Percentiles rank a stretch among this genome's conserved stretches.
Conservation (phyloP, 2,113 vertebrate genomes). For the Pseudopodoces humilis region DNA sequence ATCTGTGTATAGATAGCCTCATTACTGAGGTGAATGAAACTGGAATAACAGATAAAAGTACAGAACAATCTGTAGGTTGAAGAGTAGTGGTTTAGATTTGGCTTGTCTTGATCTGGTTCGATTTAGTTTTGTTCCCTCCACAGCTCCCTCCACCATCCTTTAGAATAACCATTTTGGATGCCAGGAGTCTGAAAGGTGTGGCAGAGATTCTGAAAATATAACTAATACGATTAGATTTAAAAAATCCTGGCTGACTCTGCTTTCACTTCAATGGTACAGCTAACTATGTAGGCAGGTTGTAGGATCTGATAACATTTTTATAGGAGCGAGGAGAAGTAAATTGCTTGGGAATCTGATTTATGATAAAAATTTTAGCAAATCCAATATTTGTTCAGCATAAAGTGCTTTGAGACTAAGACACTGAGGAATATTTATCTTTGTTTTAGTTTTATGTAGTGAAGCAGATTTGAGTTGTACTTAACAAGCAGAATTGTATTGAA, state of each 20-base stretch:
- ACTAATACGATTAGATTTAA: background rate
- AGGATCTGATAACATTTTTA: background rate
- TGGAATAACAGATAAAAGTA: background rate
- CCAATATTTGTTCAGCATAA: background rate
- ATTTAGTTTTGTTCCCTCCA: background rate
- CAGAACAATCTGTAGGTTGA: background rate
- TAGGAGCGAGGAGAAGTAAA: background rate
- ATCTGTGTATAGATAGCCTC: rapidly evolving
- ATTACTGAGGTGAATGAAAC: background rate
- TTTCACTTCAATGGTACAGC: background rate
- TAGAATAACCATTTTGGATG: background rate
- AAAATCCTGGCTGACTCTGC: background rate
- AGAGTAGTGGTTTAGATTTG: background rate
- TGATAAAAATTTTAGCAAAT: background rate
- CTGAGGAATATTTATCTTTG: background rate
- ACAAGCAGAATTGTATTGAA: slow-evolving; percentile 22
- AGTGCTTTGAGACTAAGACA: background rate
- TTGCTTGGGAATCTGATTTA: background rate
- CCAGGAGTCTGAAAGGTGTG: background rate
- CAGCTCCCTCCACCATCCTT: rapidly evolving
- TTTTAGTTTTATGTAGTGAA: slow-evolving; percentile 14
- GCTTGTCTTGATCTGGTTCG: background rate
- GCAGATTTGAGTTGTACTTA: slow-evolving; percentile 19
- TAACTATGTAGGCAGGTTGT: background rate
- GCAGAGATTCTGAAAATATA: background rate